phyloP scores from a whole-genome alignment of 2,797 vertebrate genomes.

The Sebastes ruberrimus region DNA sequence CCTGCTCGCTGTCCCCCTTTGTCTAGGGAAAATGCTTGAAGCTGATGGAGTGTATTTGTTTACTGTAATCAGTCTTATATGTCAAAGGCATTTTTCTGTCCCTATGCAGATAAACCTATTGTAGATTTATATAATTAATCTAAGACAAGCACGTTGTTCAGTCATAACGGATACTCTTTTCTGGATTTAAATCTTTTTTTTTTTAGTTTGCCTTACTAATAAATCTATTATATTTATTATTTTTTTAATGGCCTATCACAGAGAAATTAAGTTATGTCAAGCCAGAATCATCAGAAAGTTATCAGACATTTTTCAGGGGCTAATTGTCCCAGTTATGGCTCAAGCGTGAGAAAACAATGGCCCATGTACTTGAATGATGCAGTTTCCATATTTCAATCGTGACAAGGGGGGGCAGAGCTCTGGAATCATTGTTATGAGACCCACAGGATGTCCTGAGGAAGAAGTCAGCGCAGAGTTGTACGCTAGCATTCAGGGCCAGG shows the following conservation, averaged over 20 bases:
- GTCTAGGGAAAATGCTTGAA: constrained; percentile 31
- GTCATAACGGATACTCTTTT: not conserved
- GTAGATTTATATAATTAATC: not conserved
- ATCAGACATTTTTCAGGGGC: constrained; percentile 26
- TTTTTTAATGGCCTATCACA: not conserved
- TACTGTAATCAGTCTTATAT: constrained; percentile 13
- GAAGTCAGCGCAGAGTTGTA: constrained; percentile 79
- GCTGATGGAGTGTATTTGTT: constrained; percentile 30
- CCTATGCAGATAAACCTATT: not conserved
- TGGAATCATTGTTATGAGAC: constrained; percentile 92
- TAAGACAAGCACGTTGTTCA: not conserved
- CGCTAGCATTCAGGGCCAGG: constrained; percentile 65
- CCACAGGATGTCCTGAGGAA: constrained; percentile 99
- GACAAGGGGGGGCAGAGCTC: constrained; percentile 76
- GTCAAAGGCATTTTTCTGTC: constrained; percentile 12
- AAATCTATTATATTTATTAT: not conserved
- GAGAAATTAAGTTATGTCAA: constrained; percentile 1
- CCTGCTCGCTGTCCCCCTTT: constrained; percentile 24
- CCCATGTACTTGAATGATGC: constrained; percentile 65
- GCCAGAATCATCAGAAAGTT: not conserved
- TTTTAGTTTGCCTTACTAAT: not conserved
- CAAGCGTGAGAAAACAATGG: constrained; percentile 67
- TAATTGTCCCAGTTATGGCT: constrained; percentile 31
- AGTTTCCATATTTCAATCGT: constrained; percentile 79
- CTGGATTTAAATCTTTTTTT: not conserved